Evolutionary conservation across 1,140 invertebrate species (phyloP).

Genomic region (Drosophila biarmipes): DNA sequence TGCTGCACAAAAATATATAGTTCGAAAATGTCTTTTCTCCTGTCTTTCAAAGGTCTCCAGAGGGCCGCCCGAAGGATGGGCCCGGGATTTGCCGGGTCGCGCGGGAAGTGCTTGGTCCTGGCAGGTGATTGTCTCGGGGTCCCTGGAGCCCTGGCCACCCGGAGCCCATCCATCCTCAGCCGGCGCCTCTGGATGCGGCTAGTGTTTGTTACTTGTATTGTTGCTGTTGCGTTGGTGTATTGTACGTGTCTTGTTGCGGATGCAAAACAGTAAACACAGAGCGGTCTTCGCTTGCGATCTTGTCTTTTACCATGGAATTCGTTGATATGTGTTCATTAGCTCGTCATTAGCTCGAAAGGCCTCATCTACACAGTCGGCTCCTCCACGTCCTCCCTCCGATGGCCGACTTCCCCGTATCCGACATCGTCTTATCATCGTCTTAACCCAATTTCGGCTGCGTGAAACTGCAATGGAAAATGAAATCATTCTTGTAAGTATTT

Average conservation of each 20-base stretch:
- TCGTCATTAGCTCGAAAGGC: conserved; percentile 61
- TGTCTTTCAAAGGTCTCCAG: conserved; percentile 33
- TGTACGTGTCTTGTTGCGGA: conserved; percentile 29
- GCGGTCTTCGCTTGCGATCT: conserved; percentile 15
- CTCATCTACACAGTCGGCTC: conserved; percentile 42
- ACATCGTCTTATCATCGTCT: conserved; percentile 20
- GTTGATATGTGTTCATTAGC: conserved; percentile 77
- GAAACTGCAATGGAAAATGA: conserved; percentile 47
- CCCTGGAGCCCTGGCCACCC: not conserved
- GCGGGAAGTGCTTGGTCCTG: conserved; percentile 7
- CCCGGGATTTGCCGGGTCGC: conserved; percentile 1
- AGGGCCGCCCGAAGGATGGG: conserved; percentile 12
- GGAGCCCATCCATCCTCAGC: conserved; percentile 11
- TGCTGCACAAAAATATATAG: conserved; percentile 41
- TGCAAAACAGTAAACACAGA: conserved; percentile 40
- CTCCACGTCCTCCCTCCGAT: conserved; percentile 7
- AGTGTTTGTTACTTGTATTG: conserved; percentile 39
- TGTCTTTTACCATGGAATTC: conserved; percentile 56
- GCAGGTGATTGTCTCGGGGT: conserved; percentile 9
- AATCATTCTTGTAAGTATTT: not conserved
- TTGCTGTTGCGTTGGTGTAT: conserved; percentile 25
- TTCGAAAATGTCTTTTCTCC: conserved; percentile 37
- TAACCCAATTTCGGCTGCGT: conserved; percentile 50
- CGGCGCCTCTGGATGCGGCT: conserved; percentile 32
- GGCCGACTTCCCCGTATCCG: conserved; percentile 18